Percentiles rank a stretch among this genome's conserved stretches.
Conservation (phyloP, 2,888 invertebrate species). For the Platypus cylindrus region DNA sequence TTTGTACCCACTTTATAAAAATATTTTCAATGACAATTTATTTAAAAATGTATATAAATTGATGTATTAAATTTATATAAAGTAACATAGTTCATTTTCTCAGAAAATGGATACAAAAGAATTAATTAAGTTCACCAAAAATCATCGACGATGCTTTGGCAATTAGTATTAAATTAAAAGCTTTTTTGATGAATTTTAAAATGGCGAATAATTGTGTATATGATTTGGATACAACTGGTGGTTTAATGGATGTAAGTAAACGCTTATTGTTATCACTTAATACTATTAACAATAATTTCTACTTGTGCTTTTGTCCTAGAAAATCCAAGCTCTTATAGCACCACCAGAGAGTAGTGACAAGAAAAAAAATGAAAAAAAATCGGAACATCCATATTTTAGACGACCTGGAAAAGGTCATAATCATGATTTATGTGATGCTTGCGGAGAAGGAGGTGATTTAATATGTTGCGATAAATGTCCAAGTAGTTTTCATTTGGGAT, state of each 20-base stretch:
- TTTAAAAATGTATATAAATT: no score
- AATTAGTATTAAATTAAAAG: no score
- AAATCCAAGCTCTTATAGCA: constrained; percentile 78
- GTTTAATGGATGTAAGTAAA: constrained; percentile 73
- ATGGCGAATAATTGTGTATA: constrained; percentile 33
- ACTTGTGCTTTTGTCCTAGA: no score
- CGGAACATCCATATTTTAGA: constrained; percentile 70
- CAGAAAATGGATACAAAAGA: no score
- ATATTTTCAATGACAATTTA: no score
- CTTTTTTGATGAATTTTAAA: no score
- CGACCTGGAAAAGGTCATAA: constrained; percentile 82
- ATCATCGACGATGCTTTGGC: no score
- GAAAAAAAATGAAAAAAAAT: constrained; percentile 41
- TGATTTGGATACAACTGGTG: constrained; percentile 66
- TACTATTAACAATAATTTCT: no score
- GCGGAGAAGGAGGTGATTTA: constrained; percentile 87
- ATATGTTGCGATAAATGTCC: constrained; percentile 94
- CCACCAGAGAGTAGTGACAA: constrained; percentile 67
- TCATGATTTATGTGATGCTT: constrained; percentile 88
- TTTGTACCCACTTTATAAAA: no score
- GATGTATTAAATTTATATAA: no score
- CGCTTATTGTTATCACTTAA: constrained; percentile 6
- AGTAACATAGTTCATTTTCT: not conserved
- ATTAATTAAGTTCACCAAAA: no score
- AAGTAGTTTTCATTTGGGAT: constrained; percentile 88